Evolutionary conservation across 2,113 vertebrate species (phyloP), one percentile per base, ranked within the genome.

Genomic region (Pygoscelis adeliae): DNA sequence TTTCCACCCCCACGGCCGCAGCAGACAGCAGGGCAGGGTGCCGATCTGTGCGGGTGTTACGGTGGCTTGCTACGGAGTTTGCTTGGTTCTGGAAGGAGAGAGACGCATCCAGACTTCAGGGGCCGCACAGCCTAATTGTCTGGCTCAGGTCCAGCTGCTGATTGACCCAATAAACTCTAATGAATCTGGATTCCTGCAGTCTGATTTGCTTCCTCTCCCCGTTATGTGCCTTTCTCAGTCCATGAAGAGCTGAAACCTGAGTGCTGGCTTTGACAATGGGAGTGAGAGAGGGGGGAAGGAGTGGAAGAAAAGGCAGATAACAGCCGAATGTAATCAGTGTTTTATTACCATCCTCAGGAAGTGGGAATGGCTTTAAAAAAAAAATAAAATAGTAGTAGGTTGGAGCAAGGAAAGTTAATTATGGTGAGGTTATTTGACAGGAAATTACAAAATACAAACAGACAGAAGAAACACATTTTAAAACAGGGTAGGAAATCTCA

Each of bases 361-460:
- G 98, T 97, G 96, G 96, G 97, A 95, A 97, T 91, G 67, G 95
- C 65, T 96, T 93, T 27, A 12, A 53, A 36, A 38, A 72, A 74
- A 80, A 87, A 71, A 84, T 81, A 69, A 80, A 72, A 61, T 36
- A 86, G 85, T 46, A 83, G 97, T 96, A 96, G 95, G 94, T 93
- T 97, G 96, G 93, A 97, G 97, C 96, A 97, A 98, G 96, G 97
- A 98, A 98, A 98, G 98, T 99, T 98, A 98, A 98, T 98, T 98
- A 98, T 96, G 85, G 97, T 97, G 97, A 98, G 97, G 97, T 98
- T 98, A 98, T 98, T 98, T 98, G 97, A 98, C 98, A 98, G 98
- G 98, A 98, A 98, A 98, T 98, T 98, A 98, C 98, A 98, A 98
- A 98, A 98, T 98, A 97, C 97, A 98, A 98, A 98, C 97, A 98